phyloP scores from a whole-genome alignment of 2,113 vertebrate genomes.

The Climacteris rufus region DNA sequence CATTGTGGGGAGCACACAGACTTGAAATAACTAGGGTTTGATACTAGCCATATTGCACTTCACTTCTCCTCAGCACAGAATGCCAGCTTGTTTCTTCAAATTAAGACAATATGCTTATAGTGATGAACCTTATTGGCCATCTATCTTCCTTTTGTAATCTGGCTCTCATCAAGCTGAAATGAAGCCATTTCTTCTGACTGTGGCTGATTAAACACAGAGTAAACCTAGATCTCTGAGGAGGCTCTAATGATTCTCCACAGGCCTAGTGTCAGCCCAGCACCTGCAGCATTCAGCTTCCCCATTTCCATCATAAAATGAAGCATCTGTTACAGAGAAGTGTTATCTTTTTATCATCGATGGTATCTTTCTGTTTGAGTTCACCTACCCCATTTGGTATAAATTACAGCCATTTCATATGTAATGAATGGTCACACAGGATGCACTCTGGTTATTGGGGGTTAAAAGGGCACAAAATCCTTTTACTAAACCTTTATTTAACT shows the following conservation, averaged over 20 bases:
- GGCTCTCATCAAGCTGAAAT: constrained; percentile 78
- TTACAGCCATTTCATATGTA: constrained; percentile 68
- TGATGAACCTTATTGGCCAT: constrained; percentile 59
- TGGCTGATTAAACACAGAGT: constrained; percentile 90
- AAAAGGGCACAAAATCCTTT: constrained; percentile 59
- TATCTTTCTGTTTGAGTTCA: constrained; percentile 66
- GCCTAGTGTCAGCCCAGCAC: constrained; percentile 78
- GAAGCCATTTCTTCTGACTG: constrained; percentile 88
- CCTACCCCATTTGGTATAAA: constrained; percentile 77
- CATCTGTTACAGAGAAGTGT: constrained; percentile 78
- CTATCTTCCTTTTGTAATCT: constrained; percentile 71
- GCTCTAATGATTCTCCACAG: constrained; percentile 73
- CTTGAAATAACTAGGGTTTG: constrained; percentile 19
- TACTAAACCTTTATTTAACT: constrained; percentile 56
- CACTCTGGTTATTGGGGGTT: constrained; percentile 37
- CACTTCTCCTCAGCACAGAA: constrained; percentile 59
- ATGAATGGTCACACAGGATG: constrained; percentile 71
- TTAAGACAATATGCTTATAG: constrained; percentile 71
- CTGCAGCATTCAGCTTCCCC: constrained; percentile 82
- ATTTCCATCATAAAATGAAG: constrained; percentile 76
- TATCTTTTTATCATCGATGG: constrained; percentile 66
- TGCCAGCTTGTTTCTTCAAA: constrained; percentile 69
- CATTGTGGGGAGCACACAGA: neutral
- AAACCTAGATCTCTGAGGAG: constrained; percentile 71
- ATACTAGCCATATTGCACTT: constrained; percentile 34